Conservation (phyloP, 2,888 invertebrate species). For the Ditylenchus weischeri region DNA sequence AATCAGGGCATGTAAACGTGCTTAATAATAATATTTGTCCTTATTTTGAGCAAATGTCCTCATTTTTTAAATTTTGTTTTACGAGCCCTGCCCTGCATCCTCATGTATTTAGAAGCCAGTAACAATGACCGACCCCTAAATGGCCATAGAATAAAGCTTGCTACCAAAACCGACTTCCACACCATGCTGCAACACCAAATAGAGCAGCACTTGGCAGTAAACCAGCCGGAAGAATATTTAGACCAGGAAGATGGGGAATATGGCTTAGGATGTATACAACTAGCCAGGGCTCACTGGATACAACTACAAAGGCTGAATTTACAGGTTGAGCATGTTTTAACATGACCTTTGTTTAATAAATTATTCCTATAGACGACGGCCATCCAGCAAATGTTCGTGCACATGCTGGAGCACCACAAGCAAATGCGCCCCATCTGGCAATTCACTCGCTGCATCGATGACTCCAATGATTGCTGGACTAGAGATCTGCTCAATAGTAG, state of each 20-base stretch:
- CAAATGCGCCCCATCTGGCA: slow-evolving; percentile 55
- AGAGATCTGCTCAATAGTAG: slow-evolving; percentile 43
- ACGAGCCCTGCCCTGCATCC: too few relatives aligned
- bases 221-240: neutral
- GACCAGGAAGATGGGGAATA: neutral
- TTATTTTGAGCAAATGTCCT: too few relatives aligned
- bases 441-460: slow-evolving; percentile 46
- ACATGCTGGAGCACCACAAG: slow-evolving; percentile 47
- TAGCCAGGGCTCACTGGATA: slow-evolving; percentile 27
- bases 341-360: slow-evolving; percentile 14
- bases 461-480: slow-evolving; percentile 38
- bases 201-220: too few relatives aligned
- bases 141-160: too few relatives aligned
- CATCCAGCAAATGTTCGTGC: slow-evolving; percentile 38
- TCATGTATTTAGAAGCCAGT: too few relatives aligned
- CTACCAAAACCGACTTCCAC: too few relatives aligned
- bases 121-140: too few relatives aligned
- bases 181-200: too few relatives aligned
- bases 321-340: slow-evolving; percentile 11
- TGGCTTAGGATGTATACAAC: slow-evolving; percentile 16
- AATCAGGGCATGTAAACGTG: too few relatives aligned
- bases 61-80: too few relatives aligned
- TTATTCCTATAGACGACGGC: slow-evolving; percentile 13
- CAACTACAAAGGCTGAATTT: slow-evolving; percentile 21
- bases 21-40: too few relatives aligned